These are phyloP conservation scores for Rhagonycha lutea DNA, from an alignment of 2,888 invertebrate genomes.

Conservation along the genomic window DNA sequence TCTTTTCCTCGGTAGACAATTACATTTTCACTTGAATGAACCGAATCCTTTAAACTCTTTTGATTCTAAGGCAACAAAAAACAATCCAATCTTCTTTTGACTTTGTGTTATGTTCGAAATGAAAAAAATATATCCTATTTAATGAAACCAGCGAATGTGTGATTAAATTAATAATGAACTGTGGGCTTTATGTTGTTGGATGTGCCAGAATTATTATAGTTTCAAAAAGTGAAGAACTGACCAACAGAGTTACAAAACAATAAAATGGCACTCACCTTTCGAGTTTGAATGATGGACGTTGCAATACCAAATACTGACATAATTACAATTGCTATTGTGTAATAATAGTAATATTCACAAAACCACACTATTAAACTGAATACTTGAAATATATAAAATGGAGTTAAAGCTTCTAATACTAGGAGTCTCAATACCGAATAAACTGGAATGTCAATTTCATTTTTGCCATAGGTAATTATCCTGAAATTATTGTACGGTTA, in stretches of 20 bases:
- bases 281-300: constrained; percentile 83
- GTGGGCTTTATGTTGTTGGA: not conserved
- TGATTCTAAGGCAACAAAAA: constrained; percentile 71
- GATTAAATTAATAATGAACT: not conserved
- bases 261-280: constrained; percentile 63
- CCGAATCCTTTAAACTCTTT: constrained; percentile 82
- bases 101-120: not conserved
- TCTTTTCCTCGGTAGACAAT: constrained; percentile 62
- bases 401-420: constrained; percentile 85
- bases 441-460: constrained; percentile 82
- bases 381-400: constrained; percentile 94
- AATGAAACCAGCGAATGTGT: not conserved
- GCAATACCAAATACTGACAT: constrained; percentile 84
- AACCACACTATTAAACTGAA: constrained; percentile 90
- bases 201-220: no score
- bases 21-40: constrained; percentile 72
- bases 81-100: not conserved
- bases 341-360: constrained; percentile 85
- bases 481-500: constrained; percentile 53
- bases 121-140: not conserved
- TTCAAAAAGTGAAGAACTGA: no score
- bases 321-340: constrained; percentile 81
- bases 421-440: constrained; percentile 73
- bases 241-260: not conserved
- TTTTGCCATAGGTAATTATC: constrained; percentile 78